Evolutionary conservation across 2,797 vertebrate genomes (phyloP).

Genomic region (Lepidocolaptes lacrymiger): DNA sequence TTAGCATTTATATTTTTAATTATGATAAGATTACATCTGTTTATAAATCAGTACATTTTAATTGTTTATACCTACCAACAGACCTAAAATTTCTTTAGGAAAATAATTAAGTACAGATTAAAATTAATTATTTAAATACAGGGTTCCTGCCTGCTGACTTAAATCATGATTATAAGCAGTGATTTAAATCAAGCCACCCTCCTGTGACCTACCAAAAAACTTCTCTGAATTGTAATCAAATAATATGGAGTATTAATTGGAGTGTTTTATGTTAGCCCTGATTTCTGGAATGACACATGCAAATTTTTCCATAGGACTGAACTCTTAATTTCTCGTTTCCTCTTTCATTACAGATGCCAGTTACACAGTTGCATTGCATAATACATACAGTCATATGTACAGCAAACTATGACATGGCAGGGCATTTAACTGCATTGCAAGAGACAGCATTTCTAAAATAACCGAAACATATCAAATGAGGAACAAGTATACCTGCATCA

Average conservation of each 20-base stretch:
- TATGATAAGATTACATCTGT: neutral
- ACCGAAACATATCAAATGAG: neutral
- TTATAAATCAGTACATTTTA: neutral
- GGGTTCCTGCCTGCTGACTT: constrained; percentile 33
- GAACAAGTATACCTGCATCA: neutral
- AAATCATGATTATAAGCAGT: constrained; percentile 2
- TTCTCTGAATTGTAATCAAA: constrained; percentile 45
- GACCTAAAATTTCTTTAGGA: neutral
- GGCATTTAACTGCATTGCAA: neutral
- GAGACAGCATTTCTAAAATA: neutral
- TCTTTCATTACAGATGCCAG: neutral
- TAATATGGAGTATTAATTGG: constrained; percentile 21
- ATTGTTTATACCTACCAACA: constrained; percentile 3
- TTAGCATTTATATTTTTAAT: neutral
- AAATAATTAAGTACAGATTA: constrained; percentile 37
- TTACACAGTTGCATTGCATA: neutral
- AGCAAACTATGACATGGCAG: neutral
- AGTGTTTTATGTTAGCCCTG: neutral
- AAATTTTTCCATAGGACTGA: neutral
- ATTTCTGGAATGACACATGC: neutral
- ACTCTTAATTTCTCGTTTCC: constrained; percentile 35
- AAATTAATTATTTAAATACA: constrained; percentile 40
- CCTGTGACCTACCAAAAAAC: constrained; percentile 34
- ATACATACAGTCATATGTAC: neutral
- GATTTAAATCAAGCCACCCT: constrained; percentile 25